Evolutionary conservation across 2,113 vertebrate genomes (phyloP).

Genomic region (Prochilodus magdalenae): DNA sequence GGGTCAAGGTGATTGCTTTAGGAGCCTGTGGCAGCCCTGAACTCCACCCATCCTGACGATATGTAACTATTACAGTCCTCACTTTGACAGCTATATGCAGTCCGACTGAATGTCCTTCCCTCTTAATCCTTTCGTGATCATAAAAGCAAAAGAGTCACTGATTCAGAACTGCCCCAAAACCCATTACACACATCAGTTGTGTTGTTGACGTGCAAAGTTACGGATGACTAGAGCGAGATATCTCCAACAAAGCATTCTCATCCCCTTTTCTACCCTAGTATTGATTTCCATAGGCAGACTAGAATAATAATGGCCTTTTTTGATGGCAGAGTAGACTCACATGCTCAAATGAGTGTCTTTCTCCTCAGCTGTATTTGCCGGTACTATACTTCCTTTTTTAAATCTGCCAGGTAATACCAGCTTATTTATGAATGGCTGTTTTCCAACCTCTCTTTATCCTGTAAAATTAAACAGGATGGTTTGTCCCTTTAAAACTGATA

Average conservation of each 20-base stretch:
- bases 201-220: background rate
- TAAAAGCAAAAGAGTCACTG: background rate
- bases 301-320: background rate
- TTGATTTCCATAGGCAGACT: background rate
- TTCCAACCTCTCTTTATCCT: too few relatives aligned
- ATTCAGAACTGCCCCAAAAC: background rate
- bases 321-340: background rate
- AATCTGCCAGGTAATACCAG: too few relatives aligned
- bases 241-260: background rate
- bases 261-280: background rate
- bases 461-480: too few relatives aligned
- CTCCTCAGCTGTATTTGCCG: background rate
- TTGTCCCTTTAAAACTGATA: too few relatives aligned
- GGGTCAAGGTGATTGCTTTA: background rate
- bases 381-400: background rate
- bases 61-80: background rate
- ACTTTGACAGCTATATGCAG: slow-evolving; percentile 24
- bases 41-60: background rate
- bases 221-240: background rate
- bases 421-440: too few relatives aligned
- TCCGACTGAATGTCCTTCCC: background rate
- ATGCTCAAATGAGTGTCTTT: background rate
- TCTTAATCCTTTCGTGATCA: background rate
- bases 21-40: background rate
- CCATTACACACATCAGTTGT: slow-evolving; percentile 3